Conservation (phyloP, 2,888 invertebrate genomes). For the Eubasilissa splendida region DNA sequence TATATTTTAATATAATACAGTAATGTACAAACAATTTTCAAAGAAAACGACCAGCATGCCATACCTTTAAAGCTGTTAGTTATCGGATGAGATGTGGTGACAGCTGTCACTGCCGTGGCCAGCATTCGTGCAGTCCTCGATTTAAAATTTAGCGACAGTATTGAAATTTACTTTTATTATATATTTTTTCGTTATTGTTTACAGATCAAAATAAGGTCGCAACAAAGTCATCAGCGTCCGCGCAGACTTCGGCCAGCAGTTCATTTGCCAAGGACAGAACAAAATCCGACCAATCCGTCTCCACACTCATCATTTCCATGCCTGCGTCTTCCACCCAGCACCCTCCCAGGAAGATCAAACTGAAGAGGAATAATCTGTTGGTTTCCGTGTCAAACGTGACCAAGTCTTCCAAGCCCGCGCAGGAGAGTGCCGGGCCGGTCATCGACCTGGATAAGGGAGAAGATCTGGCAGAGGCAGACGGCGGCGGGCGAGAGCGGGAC, state of each 20-base stretch:
- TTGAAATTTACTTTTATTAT: too few species aligned
- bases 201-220: slow-evolving; percentile 20
- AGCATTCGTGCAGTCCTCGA: too few species aligned
- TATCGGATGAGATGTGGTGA: too few species aligned
- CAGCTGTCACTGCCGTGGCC: too few species aligned
- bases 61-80: too few species aligned
- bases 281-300: not conserved
- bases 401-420: not conserved
- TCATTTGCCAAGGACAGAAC: not conserved
- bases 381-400: slow-evolving; percentile 43
- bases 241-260: not conserved
- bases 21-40: too few species aligned
- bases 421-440: not conserved
- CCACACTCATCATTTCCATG: slow-evolving; percentile 11
- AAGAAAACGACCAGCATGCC: too few species aligned
- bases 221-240: not conserved
- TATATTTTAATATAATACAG: too few species aligned
- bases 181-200: not conserved
- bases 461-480: not conserved
- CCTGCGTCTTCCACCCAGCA: slow-evolving; percentile 56
- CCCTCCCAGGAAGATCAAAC: slow-evolving; percentile 65
- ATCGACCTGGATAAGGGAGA: slow-evolving; percentile 21
- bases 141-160: too few species aligned
- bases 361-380: slow-evolving; percentile 64
- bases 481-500: not conserved